These are phyloP conservation scores for Noctilio leporinus DNA, from an alignment of 2,113 vertebrate genomes.

Conservation along the genomic window DNA sequence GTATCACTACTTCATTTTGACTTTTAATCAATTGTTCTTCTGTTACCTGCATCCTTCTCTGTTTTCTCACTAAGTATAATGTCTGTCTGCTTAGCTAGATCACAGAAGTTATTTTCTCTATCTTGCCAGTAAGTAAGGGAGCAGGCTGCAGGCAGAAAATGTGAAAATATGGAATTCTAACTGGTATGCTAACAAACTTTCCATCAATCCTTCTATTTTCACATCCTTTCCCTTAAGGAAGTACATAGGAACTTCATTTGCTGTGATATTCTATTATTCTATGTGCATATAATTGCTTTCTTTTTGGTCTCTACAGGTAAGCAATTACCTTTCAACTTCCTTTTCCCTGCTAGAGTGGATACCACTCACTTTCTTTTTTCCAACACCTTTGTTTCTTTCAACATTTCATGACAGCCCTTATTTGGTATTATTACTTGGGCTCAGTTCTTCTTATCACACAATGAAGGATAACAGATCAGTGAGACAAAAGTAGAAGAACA, in stretches of 20 bases:
- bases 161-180: not conserved
- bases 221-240: not conserved
- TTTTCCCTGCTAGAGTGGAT: not conserved
- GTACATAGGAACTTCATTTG: not conserved
- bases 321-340: not conserved
- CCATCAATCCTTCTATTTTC: not conserved
- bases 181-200: not conserved
- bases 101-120: not conserved
- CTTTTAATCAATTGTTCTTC: not conserved
- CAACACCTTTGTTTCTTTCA: not conserved
- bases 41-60: accelerated
- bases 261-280: not conserved
- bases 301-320: not conserved
- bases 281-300: not conserved
- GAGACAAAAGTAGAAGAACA: no score
- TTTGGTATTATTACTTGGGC: not conserved
- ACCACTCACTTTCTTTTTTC: not conserved
- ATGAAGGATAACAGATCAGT: no score
- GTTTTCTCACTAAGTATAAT: not conserved
- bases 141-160: not conserved
- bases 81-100: not conserved
- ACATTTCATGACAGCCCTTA: not conserved
- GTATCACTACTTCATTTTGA: not conserved
- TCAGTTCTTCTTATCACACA: no score
- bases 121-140: not conserved